Evolutionary conservation across 2,888 invertebrate species (phyloP), one percentile per base, ranked within the genome.

Genomic region (Eilema depressum): DNA sequence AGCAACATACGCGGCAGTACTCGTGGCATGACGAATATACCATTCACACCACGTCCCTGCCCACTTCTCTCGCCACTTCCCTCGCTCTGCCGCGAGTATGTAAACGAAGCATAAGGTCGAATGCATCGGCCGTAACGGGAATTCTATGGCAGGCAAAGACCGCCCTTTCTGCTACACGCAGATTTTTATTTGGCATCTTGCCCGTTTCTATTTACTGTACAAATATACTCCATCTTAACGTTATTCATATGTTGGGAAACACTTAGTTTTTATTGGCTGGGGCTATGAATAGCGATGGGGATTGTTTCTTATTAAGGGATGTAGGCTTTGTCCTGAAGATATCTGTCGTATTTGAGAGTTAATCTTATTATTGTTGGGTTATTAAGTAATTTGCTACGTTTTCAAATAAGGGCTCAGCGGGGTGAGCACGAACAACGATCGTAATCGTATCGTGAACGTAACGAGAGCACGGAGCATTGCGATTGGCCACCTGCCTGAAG

Each of bases 161-260:
- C 64, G 57, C 61, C 63, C 60, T 74, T 73, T 65, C 57, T 61
- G 63, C 56, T 63, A 57, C 73, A 75, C 63, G 70, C 71, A 78
- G 73, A 78, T 74, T 76, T 71, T 78, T 82, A 76, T 82, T 76
- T 81, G 83, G 81, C 81, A 75, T 63, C 47, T 64, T 72, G 83
- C 81, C 83, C 77, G 28, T 14, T 59, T 33, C 53, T 71, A 66
- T 73, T 79, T 61, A 68, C 66, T 66, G 37, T 70, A 77, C 66
- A 75, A 81, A 83, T 75, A 81, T 71, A 65, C 56, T 73, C 10
- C 63, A 71, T 75, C 70, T 53, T 63, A 71, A 74, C 70, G 71
- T 73, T 79, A 81, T 82, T 75, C 82, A 77, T 83, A 75, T 75
- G 76, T 79, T 74, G 71, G 70, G 37, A 66, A 66, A 78, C 78